Evolutionary conservation across 2,888 invertebrate species (phyloP).

Genomic region (Myopa testacea): DNA sequence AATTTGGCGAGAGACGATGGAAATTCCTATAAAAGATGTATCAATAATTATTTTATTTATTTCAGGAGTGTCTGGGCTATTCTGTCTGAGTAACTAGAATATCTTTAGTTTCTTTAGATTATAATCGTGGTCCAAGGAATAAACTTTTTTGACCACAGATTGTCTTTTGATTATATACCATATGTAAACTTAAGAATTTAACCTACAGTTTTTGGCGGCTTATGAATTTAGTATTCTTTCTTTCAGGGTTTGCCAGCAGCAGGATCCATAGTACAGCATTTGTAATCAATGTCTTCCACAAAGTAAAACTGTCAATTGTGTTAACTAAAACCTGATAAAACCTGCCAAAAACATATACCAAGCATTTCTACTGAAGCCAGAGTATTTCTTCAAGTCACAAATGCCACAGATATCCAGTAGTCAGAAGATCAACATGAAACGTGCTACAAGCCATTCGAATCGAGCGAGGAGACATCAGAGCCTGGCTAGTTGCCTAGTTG

Average conservation of each 20-base stretch:
- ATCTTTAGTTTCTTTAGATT: too few species aligned
- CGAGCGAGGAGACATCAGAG: not conserved
- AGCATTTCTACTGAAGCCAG: not conserved
- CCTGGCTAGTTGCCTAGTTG: not conserved
- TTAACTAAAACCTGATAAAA: slow-evolving; percentile 1
- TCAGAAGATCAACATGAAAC: not conserved
- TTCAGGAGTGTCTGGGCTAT: too few species aligned
- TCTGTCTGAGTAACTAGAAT: too few species aligned
- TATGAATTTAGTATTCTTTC: not conserved
- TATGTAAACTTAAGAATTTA: too few species aligned
- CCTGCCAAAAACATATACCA: not conserved
- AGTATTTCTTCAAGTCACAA: not conserved
- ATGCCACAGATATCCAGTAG: not conserved
- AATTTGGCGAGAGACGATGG: too few species aligned
- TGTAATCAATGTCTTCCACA: slow-evolving; percentile 22
- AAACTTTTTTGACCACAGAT: too few species aligned
- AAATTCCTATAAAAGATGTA: too few species aligned
- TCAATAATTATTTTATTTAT: too few species aligned
- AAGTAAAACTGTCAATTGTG: slow-evolving; percentile 6
- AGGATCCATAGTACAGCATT: not conserved
- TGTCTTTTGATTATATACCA: too few species aligned
- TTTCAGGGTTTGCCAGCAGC: not conserved
- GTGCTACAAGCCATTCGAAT: not conserved
- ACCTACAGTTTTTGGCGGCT: too few species aligned
- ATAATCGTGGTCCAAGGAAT: too few species aligned